Percentiles rank a stretch among this genome's conserved stretches.
phyloP scores from a whole-genome alignment of 2,113 vertebrate genomes.

The Anhinga rufa region DNA sequence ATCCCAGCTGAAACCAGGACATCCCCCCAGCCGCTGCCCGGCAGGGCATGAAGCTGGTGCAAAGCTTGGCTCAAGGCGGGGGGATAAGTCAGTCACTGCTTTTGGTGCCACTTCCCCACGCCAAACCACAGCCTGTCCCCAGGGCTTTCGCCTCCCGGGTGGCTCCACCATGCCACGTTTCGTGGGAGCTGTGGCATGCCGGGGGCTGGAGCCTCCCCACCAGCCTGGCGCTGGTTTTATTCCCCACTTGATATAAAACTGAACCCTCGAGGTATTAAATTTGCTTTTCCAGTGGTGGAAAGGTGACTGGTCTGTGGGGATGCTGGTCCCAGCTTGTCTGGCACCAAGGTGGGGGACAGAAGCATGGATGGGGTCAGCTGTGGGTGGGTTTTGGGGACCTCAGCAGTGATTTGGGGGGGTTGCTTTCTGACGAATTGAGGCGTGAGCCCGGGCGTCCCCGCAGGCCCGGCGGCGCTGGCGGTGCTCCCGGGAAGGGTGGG shows the following conservation, averaged over 20 bases:
- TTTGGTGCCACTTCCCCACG: background rate
- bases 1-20: too few species aligned
- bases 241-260: background rate
- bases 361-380: accelerated
- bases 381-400: background rate
- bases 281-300: background rate
- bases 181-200: accelerated
- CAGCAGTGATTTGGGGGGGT: background rate
- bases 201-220: background rate
- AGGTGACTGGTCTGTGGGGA: background rate
- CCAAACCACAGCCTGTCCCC: background rate
- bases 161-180: background rate
- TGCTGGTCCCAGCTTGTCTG: accelerated
- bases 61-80: background rate
- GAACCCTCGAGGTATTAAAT: too few species aligned
- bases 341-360: background rate
- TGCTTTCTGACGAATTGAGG: background rate
- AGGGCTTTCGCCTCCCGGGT: background rate
- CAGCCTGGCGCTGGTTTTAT: background rate
- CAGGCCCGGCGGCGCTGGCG: background rate
- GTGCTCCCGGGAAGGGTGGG: too few species aligned
- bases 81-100: background rate
- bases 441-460: background rate
- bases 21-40: too few species aligned
- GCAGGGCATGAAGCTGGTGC: too few species aligned